A percentile compares a stretch with the other conserved stretches of the same genome.
Conservation (phyloP, 2,113 vertebrate species). For the Petrocephalus microphthalmus region DNA sequence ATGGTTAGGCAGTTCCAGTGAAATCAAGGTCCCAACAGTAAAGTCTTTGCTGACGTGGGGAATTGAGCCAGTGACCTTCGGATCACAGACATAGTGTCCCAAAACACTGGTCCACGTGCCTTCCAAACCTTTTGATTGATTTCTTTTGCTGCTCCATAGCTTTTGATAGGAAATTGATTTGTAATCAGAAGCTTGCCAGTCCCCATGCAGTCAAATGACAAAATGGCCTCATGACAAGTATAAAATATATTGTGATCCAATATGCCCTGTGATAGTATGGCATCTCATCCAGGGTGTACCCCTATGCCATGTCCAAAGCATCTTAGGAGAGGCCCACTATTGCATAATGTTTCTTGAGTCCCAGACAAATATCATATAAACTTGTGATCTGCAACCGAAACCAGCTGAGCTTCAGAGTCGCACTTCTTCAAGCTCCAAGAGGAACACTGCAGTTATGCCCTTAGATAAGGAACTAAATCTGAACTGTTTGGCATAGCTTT, state of each 20-base stretch:
- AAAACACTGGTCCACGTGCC: not conserved
- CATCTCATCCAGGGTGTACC: not conserved
- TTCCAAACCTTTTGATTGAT: not conserved
- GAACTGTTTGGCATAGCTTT: not conserved
- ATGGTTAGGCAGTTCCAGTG: not conserved
- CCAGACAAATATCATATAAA: not conserved
- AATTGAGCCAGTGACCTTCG: not conserved
- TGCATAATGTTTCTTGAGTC: not conserved
- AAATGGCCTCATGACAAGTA: not conserved
- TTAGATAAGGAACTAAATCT: not conserved
- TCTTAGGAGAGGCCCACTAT: not conserved
- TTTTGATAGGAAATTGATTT: not conserved
- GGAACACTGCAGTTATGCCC: not conserved
- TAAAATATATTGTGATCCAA: not conserved
- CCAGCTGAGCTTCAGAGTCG: not conserved
- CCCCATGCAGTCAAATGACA: not conserved
- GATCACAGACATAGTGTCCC: not conserved
- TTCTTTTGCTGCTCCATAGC: not conserved
- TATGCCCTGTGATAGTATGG: not conserved
- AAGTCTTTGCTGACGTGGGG: not conserved
- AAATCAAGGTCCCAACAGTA: not conserved
- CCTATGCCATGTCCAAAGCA: not conserved
- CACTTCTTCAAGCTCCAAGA: not conserved
- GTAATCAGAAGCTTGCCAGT: not conserved
- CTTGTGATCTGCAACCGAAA: not conserved